Evolutionary conservation across 2,888 invertebrate genomes (phyloP).

Genomic region (Serrognathus titanus): DNA sequence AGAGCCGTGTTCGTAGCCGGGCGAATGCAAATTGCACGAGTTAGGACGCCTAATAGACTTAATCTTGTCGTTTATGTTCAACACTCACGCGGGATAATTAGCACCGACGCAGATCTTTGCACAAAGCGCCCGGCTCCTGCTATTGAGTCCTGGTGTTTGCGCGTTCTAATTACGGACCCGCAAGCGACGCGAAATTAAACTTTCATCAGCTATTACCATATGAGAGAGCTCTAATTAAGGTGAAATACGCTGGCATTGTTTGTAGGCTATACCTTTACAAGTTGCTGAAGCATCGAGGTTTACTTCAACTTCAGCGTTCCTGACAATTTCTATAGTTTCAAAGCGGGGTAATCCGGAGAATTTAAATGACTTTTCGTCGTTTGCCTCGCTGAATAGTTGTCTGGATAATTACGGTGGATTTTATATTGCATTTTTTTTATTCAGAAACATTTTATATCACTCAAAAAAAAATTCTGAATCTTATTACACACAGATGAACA

Average conservation of each 20-base stretch:
- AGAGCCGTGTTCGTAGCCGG: slow-evolving; percentile 33
- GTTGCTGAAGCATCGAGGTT: slow-evolving; percentile 10
- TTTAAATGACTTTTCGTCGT: too few relatives aligned
- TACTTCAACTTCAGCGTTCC: slow-evolving; percentile 1
- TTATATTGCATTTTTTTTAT: too few relatives aligned
- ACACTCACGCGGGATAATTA: slow-evolving; percentile 50
- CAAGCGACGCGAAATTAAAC: slow-evolving; percentile 51
- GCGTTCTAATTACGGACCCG: slow-evolving; percentile 49
- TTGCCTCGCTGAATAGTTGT: too few relatives aligned
- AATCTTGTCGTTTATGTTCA: slow-evolving; percentile 52
- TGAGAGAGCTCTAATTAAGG: slow-evolving; percentile 51
- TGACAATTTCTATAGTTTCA: too few relatives aligned
- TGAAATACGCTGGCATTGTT: slow-evolving; percentile 43
- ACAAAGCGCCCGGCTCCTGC: slow-evolving; percentile 32
- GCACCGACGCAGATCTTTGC: slow-evolving; percentile 43
- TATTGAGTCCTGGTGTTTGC: slow-evolving; percentile 48
- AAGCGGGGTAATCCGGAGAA: too few relatives aligned
- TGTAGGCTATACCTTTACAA: slow-evolving; percentile 29
- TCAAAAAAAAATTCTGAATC: too few relatives aligned
- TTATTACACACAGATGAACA: too few relatives aligned
- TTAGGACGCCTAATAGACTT: slow-evolving; percentile 51
- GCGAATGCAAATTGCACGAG: slow-evolving; percentile 49
- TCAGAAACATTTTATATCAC: too few relatives aligned
- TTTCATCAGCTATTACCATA: slow-evolving; percentile 52
- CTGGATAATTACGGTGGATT: too few relatives aligned